Evolutionary conservation across 2,113 vertebrate species (phyloP).

Genomic region (Orthonyx spaldingii): DNA sequence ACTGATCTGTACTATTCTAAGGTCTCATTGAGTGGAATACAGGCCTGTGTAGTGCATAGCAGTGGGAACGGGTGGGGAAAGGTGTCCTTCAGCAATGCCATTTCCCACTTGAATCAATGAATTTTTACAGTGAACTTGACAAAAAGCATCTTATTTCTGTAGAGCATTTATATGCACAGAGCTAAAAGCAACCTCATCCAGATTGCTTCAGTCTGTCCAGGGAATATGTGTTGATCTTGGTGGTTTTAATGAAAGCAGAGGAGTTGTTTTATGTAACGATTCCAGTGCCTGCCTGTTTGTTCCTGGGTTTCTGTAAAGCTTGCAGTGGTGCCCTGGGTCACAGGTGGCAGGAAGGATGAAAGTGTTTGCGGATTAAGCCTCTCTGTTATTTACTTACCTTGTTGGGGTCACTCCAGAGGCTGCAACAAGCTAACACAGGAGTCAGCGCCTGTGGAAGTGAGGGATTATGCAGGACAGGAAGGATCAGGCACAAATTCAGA

Average conservation of each 20-base stretch:
- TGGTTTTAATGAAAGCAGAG: neutral
- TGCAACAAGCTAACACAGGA: neutral
- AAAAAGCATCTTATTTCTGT: neutral
- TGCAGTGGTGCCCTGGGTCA: neutral
- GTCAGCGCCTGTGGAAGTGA: neutral
- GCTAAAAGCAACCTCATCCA: neutral
- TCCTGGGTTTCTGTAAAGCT: neutral
- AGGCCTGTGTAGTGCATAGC: neutral
- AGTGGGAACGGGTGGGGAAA: neutral
- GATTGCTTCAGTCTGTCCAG: neutral
- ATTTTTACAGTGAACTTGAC: neutral
- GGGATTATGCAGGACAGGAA: neutral
- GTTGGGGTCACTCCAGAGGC: neutral
- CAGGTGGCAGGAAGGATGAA: neutral
- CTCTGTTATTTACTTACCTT: neutral
- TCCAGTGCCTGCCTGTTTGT: neutral
- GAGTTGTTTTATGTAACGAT: neutral
- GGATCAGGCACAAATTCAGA: neutral
- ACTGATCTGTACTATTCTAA: neutral
- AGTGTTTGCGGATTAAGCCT: neutral
- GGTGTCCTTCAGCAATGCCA: neutral
- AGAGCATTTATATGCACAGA: neutral
- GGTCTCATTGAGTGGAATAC: neutral
- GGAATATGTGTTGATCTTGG: neutral
- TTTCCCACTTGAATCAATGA: neutral